phyloP scores from a whole-genome alignment of 2,888 invertebrate genomes.

The Coelinius sp. region DNA sequence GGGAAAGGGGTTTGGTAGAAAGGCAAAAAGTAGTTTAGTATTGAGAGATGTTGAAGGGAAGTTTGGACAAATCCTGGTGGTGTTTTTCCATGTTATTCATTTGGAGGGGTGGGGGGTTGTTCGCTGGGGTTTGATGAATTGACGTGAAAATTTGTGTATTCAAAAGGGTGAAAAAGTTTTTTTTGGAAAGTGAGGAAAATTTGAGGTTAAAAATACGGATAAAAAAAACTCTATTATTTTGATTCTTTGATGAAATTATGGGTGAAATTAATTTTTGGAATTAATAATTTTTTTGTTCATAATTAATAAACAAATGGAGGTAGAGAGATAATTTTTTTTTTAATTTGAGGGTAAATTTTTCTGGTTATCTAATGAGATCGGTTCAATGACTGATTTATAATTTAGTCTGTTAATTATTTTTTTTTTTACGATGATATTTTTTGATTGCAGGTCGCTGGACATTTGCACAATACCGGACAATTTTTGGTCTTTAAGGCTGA shows the following conservation, averaged over 20 bases:
- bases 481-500: constrained; percentile 93
- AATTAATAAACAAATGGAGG: no score
- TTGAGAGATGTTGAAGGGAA: constrained; percentile 17
- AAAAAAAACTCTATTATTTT: no score
- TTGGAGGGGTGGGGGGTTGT: constrained; percentile 44
- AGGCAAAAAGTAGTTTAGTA: constrained; percentile 40
- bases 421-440: constrained; percentile 18
- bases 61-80: background rate
- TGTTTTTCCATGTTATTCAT: background rate
- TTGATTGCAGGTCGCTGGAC: constrained; percentile 83
- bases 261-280: no score
- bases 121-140: constrained; percentile 9
- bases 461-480: constrained; percentile 93
- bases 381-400: background rate
- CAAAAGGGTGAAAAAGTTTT: background rate
- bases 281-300: no score
- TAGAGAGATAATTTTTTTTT: no score
- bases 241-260: no score
- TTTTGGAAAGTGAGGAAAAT: background rate
- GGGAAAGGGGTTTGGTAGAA: background rate
- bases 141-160: background rate
- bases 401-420: constrained; percentile 17
- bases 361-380: no score
- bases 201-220: no score
- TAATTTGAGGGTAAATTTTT: no score